Base-by-base conservation (phyloP, 1,140 invertebrate species). In the Pantala flavescens region DNA sequence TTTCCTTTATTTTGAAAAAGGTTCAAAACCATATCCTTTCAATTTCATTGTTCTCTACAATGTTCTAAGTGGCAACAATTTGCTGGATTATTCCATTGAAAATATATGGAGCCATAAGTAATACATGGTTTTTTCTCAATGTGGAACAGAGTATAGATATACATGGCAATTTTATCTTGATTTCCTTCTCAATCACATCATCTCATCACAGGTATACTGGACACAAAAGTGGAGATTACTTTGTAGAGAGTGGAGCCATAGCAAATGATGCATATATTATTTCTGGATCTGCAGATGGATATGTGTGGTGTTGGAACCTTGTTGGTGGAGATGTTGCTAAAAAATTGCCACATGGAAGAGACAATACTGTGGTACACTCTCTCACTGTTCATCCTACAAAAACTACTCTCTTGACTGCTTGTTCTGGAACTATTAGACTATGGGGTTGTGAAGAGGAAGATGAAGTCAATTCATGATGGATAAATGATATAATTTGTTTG, bases 231-330 rank as follows among this genome's bases (percentile, higher is more conserved):
- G 88, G 87, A 75, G 90, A 95, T 79, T 93, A 92, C 80, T 90
- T 90, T 77, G 86, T 98, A 23, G 96, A 98, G 82, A 94, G 93
- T 81, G 90, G 89, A 77, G 86, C 98, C 3, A 90, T 92, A 81
- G 83, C 87, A 73, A 90, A 88, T 77, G 96, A 98, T 82, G 91
- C 89, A 42, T 87, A 91, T 76, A 88, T 98, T 71, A 82, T 97
- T 21, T 94, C 93, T 72, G 97, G 96, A 0, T 97, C 96, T 0
- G 89, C 90, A 49, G 91, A 93, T 80, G 95, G 96, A 0, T 85
- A 87, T 79, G 84, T 97, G 3, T 93, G 91, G 83, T 87, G 91
- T 77, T 99, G 95, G 94, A 93, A 97, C 82, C 84, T 98, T 71
- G 87, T 97, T 7, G 88, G 88, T 77, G 88, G 87, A 36, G 88